phyloP scores from a whole-genome alignment of 1,140 invertebrate species.

The Ganaspis sp. region DNA sequence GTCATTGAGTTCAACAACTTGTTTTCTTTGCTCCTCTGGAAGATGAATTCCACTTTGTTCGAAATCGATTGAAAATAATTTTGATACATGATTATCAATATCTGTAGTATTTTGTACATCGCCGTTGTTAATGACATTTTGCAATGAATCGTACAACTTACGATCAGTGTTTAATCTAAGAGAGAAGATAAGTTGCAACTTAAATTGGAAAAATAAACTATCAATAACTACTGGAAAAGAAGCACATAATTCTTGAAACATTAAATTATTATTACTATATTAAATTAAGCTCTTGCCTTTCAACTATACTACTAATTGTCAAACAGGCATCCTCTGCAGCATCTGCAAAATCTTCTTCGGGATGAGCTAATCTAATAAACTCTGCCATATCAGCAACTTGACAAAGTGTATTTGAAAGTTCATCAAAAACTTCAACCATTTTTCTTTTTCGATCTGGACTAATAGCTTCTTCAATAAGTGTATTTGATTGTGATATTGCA shows the following conservation, averaged over 20 bases:
- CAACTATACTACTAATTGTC: constrained; percentile 91
- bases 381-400: constrained; percentile 97
- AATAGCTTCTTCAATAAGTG: constrained; percentile 87
- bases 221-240: background rate
- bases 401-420: constrained; percentile 94
- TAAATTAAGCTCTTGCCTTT: too few species aligned
- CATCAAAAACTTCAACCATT: constrained; percentile 93
- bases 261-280: constrained; percentile 74
- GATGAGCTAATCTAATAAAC: constrained; percentile 94
- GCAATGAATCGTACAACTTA: constrained; percentile 86
- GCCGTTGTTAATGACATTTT: constrained; percentile 82
- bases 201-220: too few species aligned
- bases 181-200: constrained; percentile 10
- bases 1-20: constrained; percentile 92
- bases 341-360: constrained; percentile 82
- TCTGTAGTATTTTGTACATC: constrained; percentile 83
- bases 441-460: constrained; percentile 82
- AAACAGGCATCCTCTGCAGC: constrained; percentile 93
- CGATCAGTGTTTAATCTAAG: constrained; percentile 92
- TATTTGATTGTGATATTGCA: constrained; percentile 82
- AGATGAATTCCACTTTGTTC: constrained; percentile 98
- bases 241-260: background rate
- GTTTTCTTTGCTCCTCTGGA: constrained; percentile 83
- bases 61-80: constrained; percentile 96
- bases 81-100: constrained; percentile 90